phyloP scores from a whole-genome alignment of 2,888 invertebrate species.

The Leptothorax acervorum region DNA sequence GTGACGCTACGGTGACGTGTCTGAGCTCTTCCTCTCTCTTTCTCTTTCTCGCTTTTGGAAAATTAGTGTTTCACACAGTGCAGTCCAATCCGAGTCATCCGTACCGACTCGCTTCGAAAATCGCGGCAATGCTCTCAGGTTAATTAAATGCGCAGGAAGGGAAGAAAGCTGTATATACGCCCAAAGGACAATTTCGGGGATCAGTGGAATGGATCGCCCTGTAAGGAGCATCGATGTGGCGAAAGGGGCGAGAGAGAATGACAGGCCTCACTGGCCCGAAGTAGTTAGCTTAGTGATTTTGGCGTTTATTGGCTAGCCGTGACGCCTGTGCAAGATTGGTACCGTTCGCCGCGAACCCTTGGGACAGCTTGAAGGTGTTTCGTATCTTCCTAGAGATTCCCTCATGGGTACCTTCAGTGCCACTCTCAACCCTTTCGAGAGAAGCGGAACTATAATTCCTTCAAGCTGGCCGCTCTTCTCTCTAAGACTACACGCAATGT shows the following conservation, averaged over 20 bases:
- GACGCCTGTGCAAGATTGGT: slow-evolving; percentile 83
- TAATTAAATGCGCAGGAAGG: slow-evolving; percentile 80
- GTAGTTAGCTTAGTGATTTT: slow-evolving; percentile 84
- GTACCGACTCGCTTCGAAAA: slow-evolving; percentile 72
- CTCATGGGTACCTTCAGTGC: slow-evolving; percentile 60
- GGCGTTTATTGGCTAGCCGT: slow-evolving; percentile 83
- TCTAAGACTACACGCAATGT: slow-evolving; percentile 15
- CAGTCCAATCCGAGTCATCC: slow-evolving; percentile 70
- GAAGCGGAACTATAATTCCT: slow-evolving; percentile 68
- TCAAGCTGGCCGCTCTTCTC: slow-evolving; percentile 62
- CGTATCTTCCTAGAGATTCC: slow-evolving; percentile 70
- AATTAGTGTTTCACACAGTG: slow-evolving; percentile 51
- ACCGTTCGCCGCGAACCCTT: slow-evolving; percentile 79
- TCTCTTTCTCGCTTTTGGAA: slow-evolving; percentile 9
- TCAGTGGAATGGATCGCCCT: slow-evolving; percentile 51
- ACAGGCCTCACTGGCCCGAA: slow-evolving; percentile 76
- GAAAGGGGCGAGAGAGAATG: slow-evolving; percentile 74
- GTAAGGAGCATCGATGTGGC: slow-evolving; percentile 72
- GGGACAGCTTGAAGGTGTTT: slow-evolving; percentile 81
- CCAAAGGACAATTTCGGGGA: slow-evolving; percentile 57
- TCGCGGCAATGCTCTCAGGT: slow-evolving; percentile 78
- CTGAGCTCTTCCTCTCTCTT: not conserved
- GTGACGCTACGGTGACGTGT: not conserved
- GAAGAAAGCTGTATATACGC: slow-evolving; percentile 61
- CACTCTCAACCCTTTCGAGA: slow-evolving; percentile 67